Base-by-base conservation (phyloP, 2,113 vertebrate species). In the Perccottus glenii region DNA sequence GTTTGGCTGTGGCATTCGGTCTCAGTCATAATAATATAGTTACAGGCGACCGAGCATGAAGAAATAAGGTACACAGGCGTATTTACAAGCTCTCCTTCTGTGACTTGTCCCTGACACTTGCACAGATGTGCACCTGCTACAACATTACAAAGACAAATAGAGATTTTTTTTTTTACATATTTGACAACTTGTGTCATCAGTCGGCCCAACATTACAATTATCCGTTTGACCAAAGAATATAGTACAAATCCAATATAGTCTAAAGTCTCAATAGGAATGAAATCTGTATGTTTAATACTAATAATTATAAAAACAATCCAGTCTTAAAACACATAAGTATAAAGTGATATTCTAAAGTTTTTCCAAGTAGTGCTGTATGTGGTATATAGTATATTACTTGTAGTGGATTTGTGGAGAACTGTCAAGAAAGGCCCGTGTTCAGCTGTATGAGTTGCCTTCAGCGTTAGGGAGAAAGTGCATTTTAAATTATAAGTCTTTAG, bases 21-120 rank as follows among this genome's bases (percentile, higher is more conserved):
- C 80, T 87, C 80, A 82, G 86, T 89, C 87, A 81, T 91, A 85
- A 91, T 90, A 90, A 84, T 87, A 88, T 87, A 88, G 86, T 85
- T 89, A 88, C 81, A 91, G 86, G 86, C 62, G 68, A 90, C 85
- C 51, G 84, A 87, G 77, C 47, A 58, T 80, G 82, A 89, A 80
- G 82, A 91, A 83, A 68, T 79, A 68, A 77, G 74, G 78, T 90
- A 78, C 60, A 68, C 77, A 67, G 70, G 87, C 83, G 72, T 90
- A 90, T 92, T 88, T 92, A 92, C 90, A 92, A 87, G 85, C 78
- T 76, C 77, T 87, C 78, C 78, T 78, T 83, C 84, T 11, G 36
- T 79, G 68, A 71, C 79, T 55, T 27, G 52, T 40, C 75, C 73
- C 69, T 15, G 53, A 75, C 59, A 60, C 43, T 60, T 1, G 42